Evolutionary conservation across 2,113 vertebrate genomes (phyloP), one percentile per base, ranked within the genome.

Genomic region (Oplegnathus fasciatus): DNA sequence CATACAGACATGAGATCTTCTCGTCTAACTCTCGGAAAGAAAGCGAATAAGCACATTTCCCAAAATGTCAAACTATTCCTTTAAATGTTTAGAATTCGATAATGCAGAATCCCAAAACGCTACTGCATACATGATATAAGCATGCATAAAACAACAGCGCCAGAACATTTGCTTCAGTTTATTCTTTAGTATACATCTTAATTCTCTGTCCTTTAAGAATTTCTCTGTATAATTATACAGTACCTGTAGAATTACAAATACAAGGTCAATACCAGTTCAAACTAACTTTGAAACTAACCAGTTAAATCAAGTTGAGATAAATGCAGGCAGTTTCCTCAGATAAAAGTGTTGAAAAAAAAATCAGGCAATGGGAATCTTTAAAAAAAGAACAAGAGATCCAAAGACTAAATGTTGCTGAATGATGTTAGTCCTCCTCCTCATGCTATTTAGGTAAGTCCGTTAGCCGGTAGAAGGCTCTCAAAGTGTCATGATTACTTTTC

Each of bases 381-480:
- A 50, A 50, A 75, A 37, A 37, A 37, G 34, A 6, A 75, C 8
- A 26, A 20, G 48, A 50, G 18, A 8, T 78, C 15, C 14, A 80
- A 44, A 54, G 70, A 75, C 54, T 70, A 76, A 91, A 92, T 74
- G 75, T 68, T 54, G 55, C 24, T 62, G 61, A 85, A 67, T 73
- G 58, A 60, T 72, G 67, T 85, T 81, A 22, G 32, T 75, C 64
- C 78, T 48, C 30, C 20, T 82, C 67, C 20, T 89, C 52, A 22
- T 86, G 80, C 55, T 81, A 86, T 84, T 88, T 74, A 61, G 30
- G 11, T 71, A 65, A 81, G 34, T 86, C 87, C 85, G 92, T 91
- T 88, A 87, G 58, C 73, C 55, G 62, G 54, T 61, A 68, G 32
- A 82, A 83, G 46, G 70, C 82, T 89, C 48, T 84, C 61, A 78